A percentile compares a stretch with the other conserved stretches of the same genome.
Evolutionary conservation across 1,140 invertebrate species (phyloP).

Genomic region (Ceratina calcarata): DNA sequence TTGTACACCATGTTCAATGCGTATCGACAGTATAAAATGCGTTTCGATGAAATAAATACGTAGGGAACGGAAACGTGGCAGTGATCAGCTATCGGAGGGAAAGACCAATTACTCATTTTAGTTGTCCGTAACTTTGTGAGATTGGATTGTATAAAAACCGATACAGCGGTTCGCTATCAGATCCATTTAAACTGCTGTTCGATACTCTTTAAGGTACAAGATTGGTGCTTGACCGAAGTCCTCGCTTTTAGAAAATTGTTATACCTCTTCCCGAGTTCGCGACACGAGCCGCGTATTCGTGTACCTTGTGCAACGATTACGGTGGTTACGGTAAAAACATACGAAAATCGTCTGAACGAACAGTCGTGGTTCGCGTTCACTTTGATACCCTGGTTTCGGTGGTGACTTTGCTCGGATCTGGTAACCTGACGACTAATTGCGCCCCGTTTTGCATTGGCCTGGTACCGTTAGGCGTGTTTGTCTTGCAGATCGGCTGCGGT

Average conservation of each 20-base stretch:
- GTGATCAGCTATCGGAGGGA: slow-evolving; percentile 43
- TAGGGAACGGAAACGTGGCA: slow-evolving; percentile 40
- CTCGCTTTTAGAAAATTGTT: not conserved
- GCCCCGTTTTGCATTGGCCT: slow-evolving; percentile 73
- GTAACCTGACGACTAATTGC: slow-evolving; percentile 74
- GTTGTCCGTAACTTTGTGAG: slow-evolving; percentile 12
- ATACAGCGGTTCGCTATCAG: too few species aligned
- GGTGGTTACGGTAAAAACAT: slow-evolving; percentile 29
- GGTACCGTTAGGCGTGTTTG: slow-evolving; percentile 55
- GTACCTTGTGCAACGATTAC: slow-evolving; percentile 28
- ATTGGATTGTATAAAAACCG: slow-evolving; percentile 19
- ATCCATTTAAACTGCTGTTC: too few species aligned
- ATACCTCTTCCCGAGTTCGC: not conserved
- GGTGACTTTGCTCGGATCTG: slow-evolving; percentile 72
- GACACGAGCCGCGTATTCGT: slow-evolving; percentile 15
- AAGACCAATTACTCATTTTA: not conserved
- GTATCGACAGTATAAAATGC: slow-evolving; percentile 54
- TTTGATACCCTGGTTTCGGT: slow-evolving; percentile 75
- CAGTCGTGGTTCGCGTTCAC: slow-evolving; percentile 40
- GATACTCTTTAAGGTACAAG: too few species aligned
- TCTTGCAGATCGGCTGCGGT: slow-evolving; percentile 47
- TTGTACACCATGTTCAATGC: slow-evolving; percentile 38
- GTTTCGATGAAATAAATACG: slow-evolving; percentile 55
- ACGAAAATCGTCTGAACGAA: slow-evolving; percentile 13
- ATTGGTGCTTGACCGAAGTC: too few species aligned